Base-by-base conservation (phyloP, 2,797 vertebrate genomes). In the Pachyuromys duprasi region DNA sequence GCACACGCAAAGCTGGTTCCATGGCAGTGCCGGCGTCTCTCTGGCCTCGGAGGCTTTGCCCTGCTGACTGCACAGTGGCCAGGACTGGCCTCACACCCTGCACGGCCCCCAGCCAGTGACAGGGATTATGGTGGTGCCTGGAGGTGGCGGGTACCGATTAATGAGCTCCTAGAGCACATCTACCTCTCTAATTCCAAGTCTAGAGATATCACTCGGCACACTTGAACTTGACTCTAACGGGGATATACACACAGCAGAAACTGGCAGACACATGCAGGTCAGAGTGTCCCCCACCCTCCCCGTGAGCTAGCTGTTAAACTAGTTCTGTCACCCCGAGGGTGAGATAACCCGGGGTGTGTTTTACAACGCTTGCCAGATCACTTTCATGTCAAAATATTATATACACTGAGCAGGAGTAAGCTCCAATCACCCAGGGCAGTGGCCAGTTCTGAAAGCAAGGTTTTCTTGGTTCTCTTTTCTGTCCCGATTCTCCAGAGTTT, bases 251-350 rank as follows among this genome's bases (percentile, higher is more conserved):
- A 60, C 18, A 63, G 45, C 2, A 4, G 76, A 76, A n/a, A 78
- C 20, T 33, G 53, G n/a, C 74, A 76, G 63, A 45, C n/a, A 17
- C 75, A 49, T 90, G 26, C 78, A 33, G 60, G 45, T 90, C 45
- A 79, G 60, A 63, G 28, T n/a, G n/a, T 88, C 55, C 26, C 26
- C 22, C 39, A 63, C 62, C 42, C 11, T 80, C 55, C 86, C 31
- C 31, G 76, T 75, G 89, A 74, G 63, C 76, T 78, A 11, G 57
- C 74, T 83, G 92, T 90, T 95, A 94, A 87, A 80, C 63, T 22
- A 65, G 53, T 39, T 90, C 26, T 88, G 12, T 81, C 80, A 39
- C 62, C 26, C 39, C 60, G 49, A 7, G 18, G 12, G 36, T 88
- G 39, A 70, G 78, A 84, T 88, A 70, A 91, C 14, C 36, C 33